Base-by-base conservation (phyloP, 2,113 vertebrate species). In the Eira barbara region DNA sequence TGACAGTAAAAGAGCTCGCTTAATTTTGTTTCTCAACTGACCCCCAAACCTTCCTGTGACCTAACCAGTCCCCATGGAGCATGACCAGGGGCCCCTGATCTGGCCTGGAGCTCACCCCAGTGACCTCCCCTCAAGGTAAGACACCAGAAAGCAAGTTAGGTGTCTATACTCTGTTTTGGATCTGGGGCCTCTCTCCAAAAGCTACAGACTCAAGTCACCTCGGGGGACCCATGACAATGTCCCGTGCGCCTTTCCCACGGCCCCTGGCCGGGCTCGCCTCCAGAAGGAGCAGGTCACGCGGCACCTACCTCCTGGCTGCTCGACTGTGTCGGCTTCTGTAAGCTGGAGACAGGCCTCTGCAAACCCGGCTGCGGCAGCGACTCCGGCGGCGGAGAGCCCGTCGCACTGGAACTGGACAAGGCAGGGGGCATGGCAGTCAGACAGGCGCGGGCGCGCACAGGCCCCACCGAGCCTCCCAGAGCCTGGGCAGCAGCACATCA, bases 341-440 rank as follows among this genome's bases (percentile, higher is more conserved):
- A 99, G 99, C 99, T 99, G 99, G 99, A 99, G 99, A 99, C 99
- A 99, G 99, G 99, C 98, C 99, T 99, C 99, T 99, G 99, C 99
- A 98, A 99, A 99, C 99, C 99, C 99, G 98, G 99, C 99, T 99
- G 99, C 97, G 98, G 99, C 99, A 99, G 99, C 99, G 95, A 99
- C 99, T 99, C 99, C 99, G 97, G 99, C 99, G 98, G 99, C 99
- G 99, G 99, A 99, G 99, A 98, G 99, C 98, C 99, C 98, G 99
- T 99, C 97, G 55, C 99, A 99, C 99, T 99, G 99, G 99, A 99
- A 99, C 99, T 99, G 96, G 45, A 45, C 81, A 73, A 27, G 93
- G 47, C 6, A 57, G 89, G 84, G 96, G 82, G 96, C 18, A 29
- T 3, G 47, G 52, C 4, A 47, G 2, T 95, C 3, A 97, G 73